Evolutionary conservation across 2,113 vertebrate species (phyloP).

Genomic region (Jacana jacana): DNA sequence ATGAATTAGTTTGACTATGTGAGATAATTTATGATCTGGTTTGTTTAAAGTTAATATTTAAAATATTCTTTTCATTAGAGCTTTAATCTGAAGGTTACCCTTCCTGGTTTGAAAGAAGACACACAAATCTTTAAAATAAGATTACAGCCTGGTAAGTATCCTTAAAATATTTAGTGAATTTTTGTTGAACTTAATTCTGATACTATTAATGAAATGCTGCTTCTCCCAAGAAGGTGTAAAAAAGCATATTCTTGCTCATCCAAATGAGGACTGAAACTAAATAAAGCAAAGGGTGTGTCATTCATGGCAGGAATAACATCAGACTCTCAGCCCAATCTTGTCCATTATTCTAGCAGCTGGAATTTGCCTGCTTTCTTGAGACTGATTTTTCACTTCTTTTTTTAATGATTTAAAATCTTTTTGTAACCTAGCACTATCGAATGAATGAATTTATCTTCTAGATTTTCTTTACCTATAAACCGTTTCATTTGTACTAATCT

Average conservation of each 20-base stretch:
- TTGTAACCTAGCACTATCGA: neutral
- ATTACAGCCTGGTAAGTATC: constrained; percentile 84
- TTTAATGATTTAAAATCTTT: neutral
- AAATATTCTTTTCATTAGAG: constrained; percentile 73
- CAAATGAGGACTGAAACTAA: neutral
- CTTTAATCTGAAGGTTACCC: constrained; percentile 80
- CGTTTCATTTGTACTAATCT: neutral
- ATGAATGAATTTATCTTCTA: neutral
- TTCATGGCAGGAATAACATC: neutral
- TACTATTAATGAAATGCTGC: neutral
- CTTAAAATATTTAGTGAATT: neutral
- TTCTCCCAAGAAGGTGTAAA: neutral
- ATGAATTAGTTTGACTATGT: neutral
- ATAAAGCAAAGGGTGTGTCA: neutral
- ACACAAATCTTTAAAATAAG: constrained; percentile 78
- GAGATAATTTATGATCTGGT: neutral
- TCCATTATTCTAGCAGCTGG: neutral
- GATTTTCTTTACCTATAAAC: neutral
- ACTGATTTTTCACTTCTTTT: neutral
- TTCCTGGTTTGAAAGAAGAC: constrained; percentile 84
- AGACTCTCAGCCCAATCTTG: neutral
- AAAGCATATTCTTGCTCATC: neutral
- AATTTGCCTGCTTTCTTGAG: neutral
- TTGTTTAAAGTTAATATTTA: constrained; percentile 29
- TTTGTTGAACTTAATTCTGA: neutral